A percentile compares a stretch with the other conserved stretches of the same genome.
Conservation (phyloP, 1,140 invertebrate species). For the Asobara japonica region DNA sequence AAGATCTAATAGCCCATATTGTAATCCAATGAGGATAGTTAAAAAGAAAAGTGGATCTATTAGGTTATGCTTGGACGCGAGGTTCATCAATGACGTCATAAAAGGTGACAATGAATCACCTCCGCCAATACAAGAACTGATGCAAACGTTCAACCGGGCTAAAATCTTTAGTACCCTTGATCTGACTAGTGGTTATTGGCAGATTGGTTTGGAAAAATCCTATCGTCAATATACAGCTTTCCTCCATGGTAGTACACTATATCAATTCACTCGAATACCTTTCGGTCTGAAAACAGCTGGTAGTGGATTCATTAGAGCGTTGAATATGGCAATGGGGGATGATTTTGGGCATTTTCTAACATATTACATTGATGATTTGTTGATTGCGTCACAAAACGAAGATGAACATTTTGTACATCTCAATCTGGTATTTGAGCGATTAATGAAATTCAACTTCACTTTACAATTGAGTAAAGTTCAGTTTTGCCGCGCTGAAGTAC, state of each 20-base stretch:
- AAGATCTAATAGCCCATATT: constrained; percentile 27
- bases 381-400: background rate
- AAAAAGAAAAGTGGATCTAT: constrained; percentile 32
- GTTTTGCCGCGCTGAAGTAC: background rate
- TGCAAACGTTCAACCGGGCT: background rate
- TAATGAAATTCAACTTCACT: background rate
- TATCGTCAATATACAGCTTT: background rate
- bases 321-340: background rate
- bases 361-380: constrained; percentile 9
- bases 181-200: background rate
- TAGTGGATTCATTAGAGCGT: background rate
- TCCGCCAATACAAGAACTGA: background rate
- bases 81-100: constrained; percentile 36
- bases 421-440: background rate
- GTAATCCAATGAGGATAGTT: constrained; percentile 25
- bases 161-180: background rate
- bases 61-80: constrained; percentile 39
- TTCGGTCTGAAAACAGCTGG: constrained; percentile 3
- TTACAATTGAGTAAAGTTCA: background rate
- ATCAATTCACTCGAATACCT: background rate
- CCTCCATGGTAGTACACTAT: background rate
- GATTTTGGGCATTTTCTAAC: background rate
- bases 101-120: constrained; percentile 33
- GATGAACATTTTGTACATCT: background rate
- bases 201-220: background rate